Base-by-base conservation (phyloP, 2,797 vertebrate species). In the Spinibarbus caldwelli region DNA sequence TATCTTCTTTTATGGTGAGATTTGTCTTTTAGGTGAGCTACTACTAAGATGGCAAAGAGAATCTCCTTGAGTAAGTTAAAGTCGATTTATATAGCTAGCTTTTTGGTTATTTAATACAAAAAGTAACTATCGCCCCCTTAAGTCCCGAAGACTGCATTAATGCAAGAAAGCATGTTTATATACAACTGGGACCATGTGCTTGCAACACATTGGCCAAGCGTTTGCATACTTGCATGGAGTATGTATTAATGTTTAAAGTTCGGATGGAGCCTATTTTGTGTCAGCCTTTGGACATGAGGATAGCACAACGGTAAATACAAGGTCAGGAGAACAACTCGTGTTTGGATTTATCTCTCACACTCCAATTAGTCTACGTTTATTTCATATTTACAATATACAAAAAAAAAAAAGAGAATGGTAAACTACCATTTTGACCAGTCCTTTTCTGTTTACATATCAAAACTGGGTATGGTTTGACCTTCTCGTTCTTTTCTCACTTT, bases 381-480 rank as follows among this genome's bases (percentile, higher is more conserved):
- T 88, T 84, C 15, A 77, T 87, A 89, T 86, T 89, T 87, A 92
- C 86, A 90, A 93, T 94, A 92, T 93, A 92, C n/a, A 47, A 17
- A 90, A 36, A 17, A 45, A 75, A 76, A 34, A 29, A 31, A 90
- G n/a, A 21, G 31, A 79, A 78, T 73, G 80, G 10, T 77, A 85
- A 67, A 54, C 67, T 68, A 75, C 83, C 75, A 83, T 9, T 15
- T 49, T 77, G 78, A 83, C 67, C 72, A 43, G 79, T 43, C 34
- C 36, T 66, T 73, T 66, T 54, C 36, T 49, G 73, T 78, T 82
- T 71, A 38, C 43, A 45, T 71, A 26, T 34, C 21, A 38, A 49
- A 66, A 52, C 59, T 38, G 71, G 70, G 72, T 82, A 45, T 82
- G 68, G 36, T 45, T 26, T 66, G 72, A 52, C 71, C 54, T 26